Conservation (phyloP, 2,113 vertebrate species). For the Puma concolor region DNA sequence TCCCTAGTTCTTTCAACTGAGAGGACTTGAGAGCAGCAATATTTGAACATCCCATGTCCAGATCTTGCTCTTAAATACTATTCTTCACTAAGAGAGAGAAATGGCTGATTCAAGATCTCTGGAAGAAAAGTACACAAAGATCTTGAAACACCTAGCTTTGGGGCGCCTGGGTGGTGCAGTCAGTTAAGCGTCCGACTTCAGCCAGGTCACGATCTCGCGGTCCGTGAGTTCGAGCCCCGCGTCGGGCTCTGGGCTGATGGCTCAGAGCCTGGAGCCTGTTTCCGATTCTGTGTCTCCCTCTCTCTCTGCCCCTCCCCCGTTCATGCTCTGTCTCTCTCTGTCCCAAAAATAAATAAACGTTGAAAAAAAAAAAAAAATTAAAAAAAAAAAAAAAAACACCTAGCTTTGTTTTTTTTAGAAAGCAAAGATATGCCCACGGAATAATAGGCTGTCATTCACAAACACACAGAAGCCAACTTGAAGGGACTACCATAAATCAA, state of each 20-base stretch:
- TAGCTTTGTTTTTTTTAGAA: neutral
- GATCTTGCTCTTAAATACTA: neutral
- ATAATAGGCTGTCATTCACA: neutral
- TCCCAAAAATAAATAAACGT: no score
- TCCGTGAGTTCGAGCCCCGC: no score
- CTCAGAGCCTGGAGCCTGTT: no score
- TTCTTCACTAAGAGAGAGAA: conserved; percentile 6
- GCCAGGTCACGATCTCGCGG: no score
- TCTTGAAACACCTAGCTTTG: neutral
- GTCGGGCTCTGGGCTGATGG: no score
- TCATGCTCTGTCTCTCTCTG: no score
- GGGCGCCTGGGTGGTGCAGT: no score
- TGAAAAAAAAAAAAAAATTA: no score
- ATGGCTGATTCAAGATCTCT: neutral
- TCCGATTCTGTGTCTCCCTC: no score
- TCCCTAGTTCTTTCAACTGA: neutral
- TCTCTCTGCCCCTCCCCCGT: no score
- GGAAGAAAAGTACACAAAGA: neutral
- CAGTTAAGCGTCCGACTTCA: no score
- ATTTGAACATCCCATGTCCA: neutral
- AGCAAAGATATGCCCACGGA: neutral
- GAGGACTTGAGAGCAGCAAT: neutral
- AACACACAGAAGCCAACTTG: neutral
- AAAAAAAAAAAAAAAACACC: no score
- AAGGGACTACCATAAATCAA: neutral